phyloP scores from a whole-genome alignment of 2,888 invertebrate genomes.

The Lochmaea crataegi region DNA sequence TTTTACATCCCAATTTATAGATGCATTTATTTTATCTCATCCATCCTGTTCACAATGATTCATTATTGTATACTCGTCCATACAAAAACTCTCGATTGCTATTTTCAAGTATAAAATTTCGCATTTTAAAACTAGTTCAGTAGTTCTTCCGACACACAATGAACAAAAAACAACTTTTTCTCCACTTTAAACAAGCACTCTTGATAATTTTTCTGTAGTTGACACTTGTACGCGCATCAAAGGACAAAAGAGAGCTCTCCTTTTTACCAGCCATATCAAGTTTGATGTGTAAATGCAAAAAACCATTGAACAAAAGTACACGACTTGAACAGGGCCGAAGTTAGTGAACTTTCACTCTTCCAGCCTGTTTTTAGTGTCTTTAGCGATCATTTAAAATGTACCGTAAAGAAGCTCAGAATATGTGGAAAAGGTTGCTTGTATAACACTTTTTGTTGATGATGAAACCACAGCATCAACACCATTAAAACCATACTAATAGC shows the following conservation, averaged over 20 bases:
- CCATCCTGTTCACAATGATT: too few species aligned
- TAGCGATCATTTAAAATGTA: too few species aligned
- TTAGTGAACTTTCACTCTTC: background rate
- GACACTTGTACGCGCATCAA: constrained; percentile 32
- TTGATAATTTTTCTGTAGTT: constrained; percentile 24
- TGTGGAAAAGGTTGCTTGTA: too few species aligned
- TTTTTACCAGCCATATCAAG: constrained; percentile 28
- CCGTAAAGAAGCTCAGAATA: too few species aligned
- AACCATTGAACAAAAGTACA: constrained; percentile 44
- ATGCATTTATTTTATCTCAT: too few species aligned
- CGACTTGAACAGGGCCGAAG: constrained; percentile 4
- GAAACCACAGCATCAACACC: too few species aligned
- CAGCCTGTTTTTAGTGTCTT: background rate
- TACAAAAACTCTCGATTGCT: background rate
- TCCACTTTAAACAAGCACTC: constrained; percentile 10
- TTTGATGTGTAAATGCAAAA: constrained; percentile 44
- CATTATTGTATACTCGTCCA: too few species aligned
- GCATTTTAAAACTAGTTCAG: constrained; percentile 3
- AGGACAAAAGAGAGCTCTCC: constrained; percentile 22
- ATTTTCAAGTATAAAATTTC: background rate
- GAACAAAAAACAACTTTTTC: constrained; percentile 4
- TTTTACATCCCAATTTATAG: too few species aligned
- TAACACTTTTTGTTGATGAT: too few species aligned
- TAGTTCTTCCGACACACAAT: background rate
- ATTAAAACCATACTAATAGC: too few species aligned